Base-by-base conservation (phyloP, 2,797 vertebrate genomes). In the Phalanger gymnotis region DNA sequence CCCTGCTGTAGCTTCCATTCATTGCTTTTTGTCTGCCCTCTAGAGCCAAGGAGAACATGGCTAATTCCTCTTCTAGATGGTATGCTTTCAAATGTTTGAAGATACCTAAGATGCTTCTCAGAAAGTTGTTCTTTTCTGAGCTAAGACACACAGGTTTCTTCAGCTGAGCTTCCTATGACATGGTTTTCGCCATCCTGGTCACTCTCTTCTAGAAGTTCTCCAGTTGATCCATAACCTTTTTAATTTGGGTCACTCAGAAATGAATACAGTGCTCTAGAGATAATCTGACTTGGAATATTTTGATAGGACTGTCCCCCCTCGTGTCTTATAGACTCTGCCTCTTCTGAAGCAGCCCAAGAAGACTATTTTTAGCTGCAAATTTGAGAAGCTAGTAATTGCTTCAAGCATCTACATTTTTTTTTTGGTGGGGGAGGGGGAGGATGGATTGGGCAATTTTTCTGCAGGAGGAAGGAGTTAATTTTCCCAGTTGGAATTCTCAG, bases 391-490 rank as follows among this genome's bases (percentile, higher is more conserved):
- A 95, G 47, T 90, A 89, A 89, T 95, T 91, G 19, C 90, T 94
- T 94, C n/a, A 12, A 34, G 47, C 54, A 90, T 90, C 31, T 4
- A 54, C 57, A 54, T 66, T 55, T 81, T 91, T 40, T 89, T 96
- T 40, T 34, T 5, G 13, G 14, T 13, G 14, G 61, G 61, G 5
- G n/a, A 34, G 14, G 14, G 13, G 5, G 16, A 5, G 92, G 0
- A 0, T 57, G 53, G 12, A 92, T 94, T 94, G 94, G 47, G 54
- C 94, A 96, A 51, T 57, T 10, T 89, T 90, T 94, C 91, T 58
- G 34, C 27, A 5, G 73, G 90, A 96, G 73, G 91, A 98, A 98
- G 90, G n/a, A 94, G 98, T 98, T 98, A 98, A 98, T 95, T 96
- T 98, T 97, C 92, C 19, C 22, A 97, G 93, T 93, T 92, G 97